Evolutionary conservation across 2,113 vertebrate species (phyloP), one percentile per base, ranked within the genome.

Genomic region (Microcebus tavaratra): DNA sequence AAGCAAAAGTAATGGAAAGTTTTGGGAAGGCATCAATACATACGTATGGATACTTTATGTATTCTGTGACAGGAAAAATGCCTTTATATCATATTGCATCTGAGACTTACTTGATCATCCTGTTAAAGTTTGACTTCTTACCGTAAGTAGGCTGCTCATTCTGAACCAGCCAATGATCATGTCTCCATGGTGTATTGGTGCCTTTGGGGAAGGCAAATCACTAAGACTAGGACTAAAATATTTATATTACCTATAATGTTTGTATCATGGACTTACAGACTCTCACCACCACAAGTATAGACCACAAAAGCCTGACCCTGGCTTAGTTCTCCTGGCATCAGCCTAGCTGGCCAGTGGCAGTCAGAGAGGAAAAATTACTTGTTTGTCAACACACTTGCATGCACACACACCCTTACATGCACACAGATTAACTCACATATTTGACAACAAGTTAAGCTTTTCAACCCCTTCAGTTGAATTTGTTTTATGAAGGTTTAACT

Each of bases 401-500:
- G 27, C 6, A 50, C 39, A 76, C 27, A 42, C 21, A n/a, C 8
- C 23, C 9, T 6, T 14, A 31, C 21, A 10, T 14, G 10, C 0
- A 70, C 25, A 21, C 10, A 70, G 83, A 67, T 72, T 53, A 78
- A 78, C 48, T 42, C 29, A 57, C 31, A 83, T 34, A 61, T 45
- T 63, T 90, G 15, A 11, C 31, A 73, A 73, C 12, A 55, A 31
- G 17, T 89, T 73, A 94, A 94, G 25, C 29, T 48, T 93, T 93
- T 90, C 20, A 93, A 29, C n/a, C 27, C 42, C 6, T 93, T 85
- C 23, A 34, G 48, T 70, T 73, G 15, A 85, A 10, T 85, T 90
- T 80, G 21, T 92, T 94, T 91, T 86, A 39, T 67, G 76, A 93
- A 73, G 55, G 79, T 73, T 93, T 91, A 61, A 79, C n/a, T 61